These are phyloP conservation scores for Greenwoodochromis staneri DNA, from an alignment of 2,113 vertebrate genomes.

Conservation along the genomic window DNA sequence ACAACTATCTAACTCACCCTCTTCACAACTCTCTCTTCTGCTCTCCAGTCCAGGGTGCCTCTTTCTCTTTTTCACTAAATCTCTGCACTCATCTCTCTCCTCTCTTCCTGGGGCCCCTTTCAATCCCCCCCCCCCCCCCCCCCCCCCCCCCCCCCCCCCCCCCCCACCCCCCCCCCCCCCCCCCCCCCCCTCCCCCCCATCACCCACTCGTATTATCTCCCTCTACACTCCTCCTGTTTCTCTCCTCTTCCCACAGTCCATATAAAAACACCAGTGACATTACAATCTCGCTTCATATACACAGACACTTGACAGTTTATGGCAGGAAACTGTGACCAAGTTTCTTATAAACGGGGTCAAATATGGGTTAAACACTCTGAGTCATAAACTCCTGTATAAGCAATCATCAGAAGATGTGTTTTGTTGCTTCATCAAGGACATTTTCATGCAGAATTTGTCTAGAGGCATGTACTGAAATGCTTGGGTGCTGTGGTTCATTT, in stretches of 20 bases:
- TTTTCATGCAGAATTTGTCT: background rate
- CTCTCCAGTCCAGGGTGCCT: background rate
- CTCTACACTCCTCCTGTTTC: background rate
- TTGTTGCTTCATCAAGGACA: background rate
- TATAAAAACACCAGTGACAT: conserved; percentile 7
- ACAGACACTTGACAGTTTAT: background rate
- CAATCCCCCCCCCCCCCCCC: background rate
- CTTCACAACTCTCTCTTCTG: background rate
- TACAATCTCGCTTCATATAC: background rate
- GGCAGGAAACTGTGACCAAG: background rate
- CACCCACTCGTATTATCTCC: conserved; percentile 25
- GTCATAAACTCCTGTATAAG: background rate
- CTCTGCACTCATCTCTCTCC: conserved; percentile 32
- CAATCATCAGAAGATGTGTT: background rate
- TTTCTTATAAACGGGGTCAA: background rate
- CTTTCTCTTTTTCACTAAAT: conserved; percentile 1
- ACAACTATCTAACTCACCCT: background rate
- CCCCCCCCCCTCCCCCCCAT: background rate
- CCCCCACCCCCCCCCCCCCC: background rate
- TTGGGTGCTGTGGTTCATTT: background rate
- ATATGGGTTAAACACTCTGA: background rate
- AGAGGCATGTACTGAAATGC: background rate
- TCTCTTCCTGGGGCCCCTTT: conserved; percentile 37
- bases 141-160: no score
- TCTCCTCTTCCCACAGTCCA: conserved; percentile 53